A percentile compares a stretch with the other conserved stretches of the same genome.
Conservation (phyloP, 2,888 invertebrate genomes). For the Pyralis farinalis region DNA sequence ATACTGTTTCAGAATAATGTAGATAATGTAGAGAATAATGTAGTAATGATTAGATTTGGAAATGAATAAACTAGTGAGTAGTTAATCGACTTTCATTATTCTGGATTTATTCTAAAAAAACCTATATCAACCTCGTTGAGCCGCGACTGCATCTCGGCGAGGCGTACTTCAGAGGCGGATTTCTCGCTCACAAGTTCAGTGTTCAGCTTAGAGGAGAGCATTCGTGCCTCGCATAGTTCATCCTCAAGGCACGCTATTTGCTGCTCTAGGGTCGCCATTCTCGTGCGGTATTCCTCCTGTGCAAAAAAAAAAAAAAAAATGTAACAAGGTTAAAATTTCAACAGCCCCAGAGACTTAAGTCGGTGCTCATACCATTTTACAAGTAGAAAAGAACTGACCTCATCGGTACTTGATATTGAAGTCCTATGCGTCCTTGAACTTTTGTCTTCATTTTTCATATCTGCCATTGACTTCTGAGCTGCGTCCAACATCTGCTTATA, state of each 20-base stretch:
- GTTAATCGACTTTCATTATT: too few species aligned
- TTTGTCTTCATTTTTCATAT: conserved; percentile 83
- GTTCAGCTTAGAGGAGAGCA: conserved; percentile 91
- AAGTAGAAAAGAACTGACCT: conserved; percentile 63
- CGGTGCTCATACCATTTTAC: not conserved
- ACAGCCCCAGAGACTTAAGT: too few species aligned
- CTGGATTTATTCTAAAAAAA: not conserved
- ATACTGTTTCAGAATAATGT: conserved; percentile 66
- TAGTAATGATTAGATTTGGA: too few species aligned
- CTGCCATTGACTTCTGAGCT: conserved; percentile 91
- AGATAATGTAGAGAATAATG: too few species aligned
- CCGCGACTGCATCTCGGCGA: conserved; percentile 93
- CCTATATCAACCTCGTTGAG: conserved; percentile 83
- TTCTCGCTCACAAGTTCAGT: conserved; percentile 95
- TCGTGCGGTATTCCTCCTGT: conserved; percentile 86
- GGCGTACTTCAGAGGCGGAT: conserved; percentile 91
- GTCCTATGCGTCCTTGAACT: conserved; percentile 73
- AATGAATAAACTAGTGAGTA: not conserved
- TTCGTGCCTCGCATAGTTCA: conserved; percentile 90
- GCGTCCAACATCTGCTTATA: conserved; percentile 94
- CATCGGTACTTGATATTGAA: conserved; percentile 87
- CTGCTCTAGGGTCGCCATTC: conserved; percentile 88
- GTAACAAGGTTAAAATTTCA: too few species aligned
- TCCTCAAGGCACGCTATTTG: conserved; percentile 93
- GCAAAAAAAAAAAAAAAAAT: conserved; percentile 12